A percentile compares a stretch with the other conserved stretches of the same genome.
phyloP scores from a whole-genome alignment of 2,113 vertebrate species.

The Eubucco bourcierii region DNA sequence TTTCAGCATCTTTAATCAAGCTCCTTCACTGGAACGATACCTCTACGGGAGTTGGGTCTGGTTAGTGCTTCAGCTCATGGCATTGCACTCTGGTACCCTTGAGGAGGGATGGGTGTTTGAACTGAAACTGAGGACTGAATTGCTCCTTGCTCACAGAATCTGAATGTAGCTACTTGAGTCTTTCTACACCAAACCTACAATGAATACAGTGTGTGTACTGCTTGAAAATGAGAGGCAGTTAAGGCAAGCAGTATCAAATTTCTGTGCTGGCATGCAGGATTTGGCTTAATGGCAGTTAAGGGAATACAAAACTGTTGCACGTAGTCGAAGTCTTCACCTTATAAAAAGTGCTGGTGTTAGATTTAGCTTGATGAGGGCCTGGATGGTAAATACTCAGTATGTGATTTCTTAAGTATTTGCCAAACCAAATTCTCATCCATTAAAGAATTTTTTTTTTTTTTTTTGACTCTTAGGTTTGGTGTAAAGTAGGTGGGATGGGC shows the following conservation, averaged over 20 bases:
- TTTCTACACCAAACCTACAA: background rate
- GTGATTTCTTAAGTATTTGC: background rate
- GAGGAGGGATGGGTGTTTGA: background rate
- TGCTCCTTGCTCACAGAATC: background rate
- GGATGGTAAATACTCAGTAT: background rate
- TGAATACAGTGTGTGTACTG: slow-evolving; percentile 15
- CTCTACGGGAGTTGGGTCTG: background rate
- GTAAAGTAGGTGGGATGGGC: background rate
- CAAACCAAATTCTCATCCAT: background rate
- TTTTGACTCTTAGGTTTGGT: background rate
- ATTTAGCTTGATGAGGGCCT: background rate
- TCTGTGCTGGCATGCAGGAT: background rate
- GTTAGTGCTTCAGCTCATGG: background rate
- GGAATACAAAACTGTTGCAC: slow-evolving; percentile 31
- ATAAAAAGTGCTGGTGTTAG: background rate
- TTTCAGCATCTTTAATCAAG: background rate
- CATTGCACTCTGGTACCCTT: background rate
- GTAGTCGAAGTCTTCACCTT: background rate
- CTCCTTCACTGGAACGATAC: background rate
- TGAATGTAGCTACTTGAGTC: background rate
- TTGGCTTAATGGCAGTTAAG: background rate
- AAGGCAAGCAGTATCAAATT: background rate
- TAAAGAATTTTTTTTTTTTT: background rate
- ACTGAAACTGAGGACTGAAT: background rate
- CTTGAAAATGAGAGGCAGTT: background rate